Base-by-base conservation (phyloP, 2,888 invertebrate genomes). In the Metalampra italica region DNA sequence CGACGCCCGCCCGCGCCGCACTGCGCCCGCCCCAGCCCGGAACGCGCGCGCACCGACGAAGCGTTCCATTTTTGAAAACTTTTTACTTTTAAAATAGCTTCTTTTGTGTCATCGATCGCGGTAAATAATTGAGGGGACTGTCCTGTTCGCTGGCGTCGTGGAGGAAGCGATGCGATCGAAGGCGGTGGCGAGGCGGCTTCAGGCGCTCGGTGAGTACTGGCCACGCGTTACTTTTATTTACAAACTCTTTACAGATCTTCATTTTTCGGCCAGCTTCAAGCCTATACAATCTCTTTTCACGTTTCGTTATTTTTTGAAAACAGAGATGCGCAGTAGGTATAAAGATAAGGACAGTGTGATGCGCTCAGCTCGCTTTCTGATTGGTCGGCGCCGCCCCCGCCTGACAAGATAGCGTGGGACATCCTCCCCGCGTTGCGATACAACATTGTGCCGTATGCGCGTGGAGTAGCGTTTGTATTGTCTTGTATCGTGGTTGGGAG, bases 131-230 rank as follows among this genome's bases (percentile, higher is more conserved):
- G 71, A 78, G 64, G 65, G 62, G 64, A 74, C 71, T 72, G 69
- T 75, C 73, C 66, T 70, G 66, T 69, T 68, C 65, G 60, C 64
- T 58, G 64, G 59, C 44, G 44, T 37, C 62, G 68, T 70, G 67
- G 76, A 73, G 75, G 76, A 71, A 71, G 73, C 90, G 85, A 93
- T 93, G 93, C 92, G 93, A 90, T 93, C 92, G 63, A 93, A 93
- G 82, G 92, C 93, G 71, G 92, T 93, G 64, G 93, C 93, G 66
- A 91, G 93, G 82, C 92, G 91, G 80, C 90, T 93, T 61, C 91
- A 92, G 74, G 90, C 92, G 78, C 92, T 92, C 91, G 93, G 93
- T 93, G 81, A 90, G 91, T 75, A 49, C 47, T 52, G 44, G 32
- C 38, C 38, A 37, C 34, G 49, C 55, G 5, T 14, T 29, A 32